Conservation (phyloP, 2,113 vertebrate genomes). For the Misgurnus mizolepis region DNA sequence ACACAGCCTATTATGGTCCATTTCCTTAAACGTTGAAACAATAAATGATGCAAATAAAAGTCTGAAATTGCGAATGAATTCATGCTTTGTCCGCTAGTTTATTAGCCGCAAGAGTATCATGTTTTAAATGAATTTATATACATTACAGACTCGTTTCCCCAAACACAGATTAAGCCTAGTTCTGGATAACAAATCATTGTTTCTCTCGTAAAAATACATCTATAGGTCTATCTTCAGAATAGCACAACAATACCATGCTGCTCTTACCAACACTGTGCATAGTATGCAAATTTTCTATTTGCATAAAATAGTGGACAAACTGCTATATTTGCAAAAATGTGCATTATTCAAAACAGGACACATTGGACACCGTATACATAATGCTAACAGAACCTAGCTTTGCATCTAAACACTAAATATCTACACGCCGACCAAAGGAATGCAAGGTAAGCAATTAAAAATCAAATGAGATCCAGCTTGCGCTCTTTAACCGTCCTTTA, state of each 20-base stretch:
- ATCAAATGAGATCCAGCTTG: neutral
- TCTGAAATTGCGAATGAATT: neutral
- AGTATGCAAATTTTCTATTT: neutral
- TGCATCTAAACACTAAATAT: no score
- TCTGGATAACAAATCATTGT: neutral
- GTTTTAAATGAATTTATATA: no score
- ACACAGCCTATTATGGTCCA: constrained; percentile 16
- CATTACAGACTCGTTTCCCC: no score
- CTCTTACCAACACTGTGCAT: neutral
- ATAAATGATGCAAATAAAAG: constrained; percentile 7
- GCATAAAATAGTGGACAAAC: no score
- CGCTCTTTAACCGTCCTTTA: neutral
- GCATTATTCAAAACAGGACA: no score
- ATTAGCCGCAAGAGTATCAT: neutral
- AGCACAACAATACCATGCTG: neutral
- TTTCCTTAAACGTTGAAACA: neutral
- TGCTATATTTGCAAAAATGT: neutral
- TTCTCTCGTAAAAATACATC: neutral
- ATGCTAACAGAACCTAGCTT: no score
- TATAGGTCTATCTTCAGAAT: no score
- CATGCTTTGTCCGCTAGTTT: neutral
- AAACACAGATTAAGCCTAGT: no score
- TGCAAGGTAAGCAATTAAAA: neutral
- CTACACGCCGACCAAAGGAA: no score
- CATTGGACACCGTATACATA: no score